Evolutionary conservation across 1,140 invertebrate species (phyloP).

Genomic region (Vollenhovia emeryi): DNA sequence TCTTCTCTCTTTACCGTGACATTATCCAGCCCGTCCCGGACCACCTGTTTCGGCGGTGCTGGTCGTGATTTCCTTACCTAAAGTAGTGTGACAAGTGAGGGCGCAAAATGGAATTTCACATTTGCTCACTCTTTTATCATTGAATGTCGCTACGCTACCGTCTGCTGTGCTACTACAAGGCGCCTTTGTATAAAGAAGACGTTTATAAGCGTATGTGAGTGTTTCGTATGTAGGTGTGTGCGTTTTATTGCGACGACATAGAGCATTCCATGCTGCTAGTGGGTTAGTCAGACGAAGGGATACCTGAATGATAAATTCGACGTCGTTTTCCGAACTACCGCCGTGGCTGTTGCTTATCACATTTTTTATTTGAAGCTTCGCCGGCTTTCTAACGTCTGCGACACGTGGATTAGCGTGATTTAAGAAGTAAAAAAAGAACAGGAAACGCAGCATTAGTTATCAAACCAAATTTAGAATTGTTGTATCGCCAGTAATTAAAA

Average conservation of each 20-base stretch:
- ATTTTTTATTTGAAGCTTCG: conserved; percentile 82
- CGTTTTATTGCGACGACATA: conserved; percentile 34
- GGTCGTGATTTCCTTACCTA: conserved; percentile 82
- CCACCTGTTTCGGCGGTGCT: conserved; percentile 69
- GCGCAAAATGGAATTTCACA: conserved; percentile 41
- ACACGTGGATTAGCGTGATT: neutral
- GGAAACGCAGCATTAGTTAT: neutral
- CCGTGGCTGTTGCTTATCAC: conserved; percentile 81
- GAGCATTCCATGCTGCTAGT: conserved; percentile 37
- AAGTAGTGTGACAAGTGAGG: conserved; percentile 52
- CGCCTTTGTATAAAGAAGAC: conserved; percentile 3
- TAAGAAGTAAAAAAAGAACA: conserved; percentile 1
- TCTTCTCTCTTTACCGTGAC: conserved; percentile 76
- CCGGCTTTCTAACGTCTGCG: conserved; percentile 67
- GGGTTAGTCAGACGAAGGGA: neutral
- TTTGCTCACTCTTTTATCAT: conserved; percentile 40
- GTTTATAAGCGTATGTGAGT: neutral
- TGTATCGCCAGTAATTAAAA: no score
- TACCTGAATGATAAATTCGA: conserved; percentile 84
- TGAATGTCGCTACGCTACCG: conserved; percentile 36
- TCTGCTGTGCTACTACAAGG: conserved; percentile 20
- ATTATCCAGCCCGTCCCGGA: conserved; percentile 70
- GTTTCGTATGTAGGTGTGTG: neutral
- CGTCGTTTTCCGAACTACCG: conserved; percentile 78
- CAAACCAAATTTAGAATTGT: no score